These are phyloP conservation scores for Archivesica marissinica DNA, from an alignment of 1,140 invertebrate genomes.

Conservation along the genomic window DNA sequence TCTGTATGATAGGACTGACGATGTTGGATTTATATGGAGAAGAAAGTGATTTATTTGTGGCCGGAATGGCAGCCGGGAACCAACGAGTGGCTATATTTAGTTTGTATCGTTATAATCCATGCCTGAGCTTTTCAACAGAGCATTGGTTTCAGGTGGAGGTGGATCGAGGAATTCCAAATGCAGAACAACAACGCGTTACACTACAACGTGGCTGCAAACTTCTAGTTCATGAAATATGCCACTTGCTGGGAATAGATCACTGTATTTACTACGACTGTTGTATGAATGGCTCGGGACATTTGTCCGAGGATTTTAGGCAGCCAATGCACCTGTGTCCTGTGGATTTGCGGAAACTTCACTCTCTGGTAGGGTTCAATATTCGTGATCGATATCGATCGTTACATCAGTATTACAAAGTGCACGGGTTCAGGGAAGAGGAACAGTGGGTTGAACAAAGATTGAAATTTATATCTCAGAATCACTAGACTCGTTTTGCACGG, in stretches of 20 bases:
- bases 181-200: constrained; percentile 67
- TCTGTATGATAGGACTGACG: constrained; percentile 80
- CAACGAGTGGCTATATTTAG: constrained; percentile 79
- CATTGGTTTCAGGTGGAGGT: constrained; percentile 74
- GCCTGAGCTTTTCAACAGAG: constrained; percentile 73
- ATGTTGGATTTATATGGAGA: constrained; percentile 78
- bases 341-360: constrained; percentile 79
- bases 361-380: constrained; percentile 76
- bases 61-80: constrained; percentile 80
- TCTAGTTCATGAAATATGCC: constrained; percentile 80
- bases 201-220: constrained; percentile 79
- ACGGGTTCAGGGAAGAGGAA: constrained; percentile 70
- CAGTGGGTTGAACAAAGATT: constrained; percentile 74
- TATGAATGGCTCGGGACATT: constrained; percentile 82
- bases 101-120: constrained; percentile 78
- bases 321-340: constrained; percentile 82
- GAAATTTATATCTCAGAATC: background rate
- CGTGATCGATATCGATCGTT: constrained; percentile 71
- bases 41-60: constrained; percentile 80
- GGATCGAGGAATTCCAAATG: constrained; percentile 37
- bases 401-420: constrained; percentile 73
- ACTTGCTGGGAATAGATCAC: constrained; percentile 79
- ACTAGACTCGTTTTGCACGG: background rate
- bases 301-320: constrained; percentile 79
- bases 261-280: constrained; percentile 80